Conservation (phyloP, 2,888 invertebrate genomes). For the Dorcus hopei region DNA sequence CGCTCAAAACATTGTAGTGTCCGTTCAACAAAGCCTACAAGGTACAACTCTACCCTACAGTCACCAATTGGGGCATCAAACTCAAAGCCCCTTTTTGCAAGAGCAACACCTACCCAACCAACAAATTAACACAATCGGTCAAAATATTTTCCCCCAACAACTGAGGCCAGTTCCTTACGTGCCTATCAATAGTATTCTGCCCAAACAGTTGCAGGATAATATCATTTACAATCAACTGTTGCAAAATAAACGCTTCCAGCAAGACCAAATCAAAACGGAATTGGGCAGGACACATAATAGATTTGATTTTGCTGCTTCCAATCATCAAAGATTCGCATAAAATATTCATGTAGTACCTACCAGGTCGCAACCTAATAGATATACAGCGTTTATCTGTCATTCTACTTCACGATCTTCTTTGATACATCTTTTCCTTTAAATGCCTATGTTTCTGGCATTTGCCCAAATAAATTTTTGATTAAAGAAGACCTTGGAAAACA, state of each 20-base stretch:
- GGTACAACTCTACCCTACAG: conserved; percentile 15
- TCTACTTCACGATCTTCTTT: too few species aligned
- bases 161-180: conserved; percentile 32
- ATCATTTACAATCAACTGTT: conserved; percentile 29
- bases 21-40: conserved; percentile 23
- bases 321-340: conserved; percentile 10
- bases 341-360: too few species aligned
- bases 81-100: conserved; percentile 24
- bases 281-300: conserved; percentile 38
- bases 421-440: too few species aligned
- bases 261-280: conserved; percentile 36
- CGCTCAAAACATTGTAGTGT: conserved; percentile 15
- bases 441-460: too few species aligned
- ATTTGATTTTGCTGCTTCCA: conserved; percentile 33
- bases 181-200: conserved; percentile 32
- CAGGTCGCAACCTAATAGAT: neutral
- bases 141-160: conserved; percentile 12
- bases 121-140: conserved; percentile 18
- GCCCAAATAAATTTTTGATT: too few species aligned
- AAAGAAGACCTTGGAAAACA: too few species aligned
- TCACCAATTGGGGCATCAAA: conserved; percentile 19
- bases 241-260: conserved; percentile 32
- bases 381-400: too few species aligned
- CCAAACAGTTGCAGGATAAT: conserved; percentile 13
- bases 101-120: conserved; percentile 31